Evolutionary conservation across 2,113 vertebrate species (phyloP).

Genomic region (Orycteropus afer): DNA sequence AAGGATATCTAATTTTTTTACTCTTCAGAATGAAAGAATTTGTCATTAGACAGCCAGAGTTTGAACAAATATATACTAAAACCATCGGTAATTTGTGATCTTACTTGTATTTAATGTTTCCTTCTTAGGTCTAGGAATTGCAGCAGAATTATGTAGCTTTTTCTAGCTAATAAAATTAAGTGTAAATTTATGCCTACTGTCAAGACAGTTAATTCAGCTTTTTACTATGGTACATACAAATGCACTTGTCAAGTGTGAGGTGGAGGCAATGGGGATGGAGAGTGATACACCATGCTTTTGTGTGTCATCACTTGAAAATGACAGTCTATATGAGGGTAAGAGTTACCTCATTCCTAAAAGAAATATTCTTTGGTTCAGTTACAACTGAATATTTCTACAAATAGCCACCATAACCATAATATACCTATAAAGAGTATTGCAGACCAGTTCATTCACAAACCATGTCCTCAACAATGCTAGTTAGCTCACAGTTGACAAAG

Average conservation of each 20-base stretch:
- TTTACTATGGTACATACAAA: neutral
- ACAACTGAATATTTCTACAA: conserved; percentile 7
- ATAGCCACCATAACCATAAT: neutral
- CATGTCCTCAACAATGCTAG: neutral
- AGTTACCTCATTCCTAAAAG: neutral
- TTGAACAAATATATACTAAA: conserved; percentile 45
- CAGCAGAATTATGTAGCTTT: neutral
- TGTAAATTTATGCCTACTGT: conserved; percentile 41
- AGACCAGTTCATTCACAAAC: neutral
- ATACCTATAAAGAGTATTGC: neutral
- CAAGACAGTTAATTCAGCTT: conserved; percentile 7
- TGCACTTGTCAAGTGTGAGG: neutral
- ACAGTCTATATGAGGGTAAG: neutral
- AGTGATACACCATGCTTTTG: neutral
- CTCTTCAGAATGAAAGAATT: conserved; percentile 1
- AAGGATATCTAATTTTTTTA: neutral
- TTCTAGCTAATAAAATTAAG: neutral
- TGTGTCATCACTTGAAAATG: neutral
- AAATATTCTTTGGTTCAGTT: conserved; percentile 25
- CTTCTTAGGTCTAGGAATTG: neutral
- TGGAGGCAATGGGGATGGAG: neutral
- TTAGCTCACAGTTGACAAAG: neutral
- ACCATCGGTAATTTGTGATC: conserved; percentile 38
- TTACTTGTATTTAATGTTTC: conserved; percentile 41
- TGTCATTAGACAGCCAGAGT: conserved; percentile 5